A percentile compares a stretch with the other conserved stretches of the same genome.
phyloP scores from a whole-genome alignment of 2,113 vertebrate genomes.

The Indri indri region DNA sequence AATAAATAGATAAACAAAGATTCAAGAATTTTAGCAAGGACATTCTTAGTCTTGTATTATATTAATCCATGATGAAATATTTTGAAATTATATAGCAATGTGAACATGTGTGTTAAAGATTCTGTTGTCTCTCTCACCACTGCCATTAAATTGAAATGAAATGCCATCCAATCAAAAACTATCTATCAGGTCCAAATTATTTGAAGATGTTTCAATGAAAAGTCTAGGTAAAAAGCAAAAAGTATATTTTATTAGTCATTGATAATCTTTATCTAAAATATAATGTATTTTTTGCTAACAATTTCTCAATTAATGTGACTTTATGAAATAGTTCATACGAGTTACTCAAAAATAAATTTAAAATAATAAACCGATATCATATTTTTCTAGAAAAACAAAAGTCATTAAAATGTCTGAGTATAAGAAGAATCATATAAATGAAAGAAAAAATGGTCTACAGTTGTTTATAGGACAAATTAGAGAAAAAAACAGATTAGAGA shows the following conservation, averaged over 20 bases:
- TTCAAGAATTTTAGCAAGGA: neutral
- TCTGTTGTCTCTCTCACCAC: neutral
- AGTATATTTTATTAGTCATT: neutral
- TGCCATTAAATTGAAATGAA: neutral
- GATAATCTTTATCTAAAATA: neutral
- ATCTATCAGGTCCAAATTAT: neutral
- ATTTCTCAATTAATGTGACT: neutral
- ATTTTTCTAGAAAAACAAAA: neutral
- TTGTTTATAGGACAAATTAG: neutral
- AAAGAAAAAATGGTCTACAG: neutral
- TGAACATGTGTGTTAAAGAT: neutral
- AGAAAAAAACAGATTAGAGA: neutral
- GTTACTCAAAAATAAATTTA: neutral
- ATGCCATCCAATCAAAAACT: neutral
- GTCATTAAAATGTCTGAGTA: neutral
- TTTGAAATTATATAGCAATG: neutral
- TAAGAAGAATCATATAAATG: neutral
- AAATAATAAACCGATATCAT: neutral
- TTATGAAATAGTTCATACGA: neutral
- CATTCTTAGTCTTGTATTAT: neutral
- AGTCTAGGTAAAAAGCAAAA: neutral
- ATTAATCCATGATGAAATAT: neutral
- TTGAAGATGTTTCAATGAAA: neutral
- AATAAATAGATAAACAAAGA: neutral
- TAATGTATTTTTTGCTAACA: neutral